Conservation (phyloP, 2,888 invertebrate genomes). For the Byasa hedistus region DNA sequence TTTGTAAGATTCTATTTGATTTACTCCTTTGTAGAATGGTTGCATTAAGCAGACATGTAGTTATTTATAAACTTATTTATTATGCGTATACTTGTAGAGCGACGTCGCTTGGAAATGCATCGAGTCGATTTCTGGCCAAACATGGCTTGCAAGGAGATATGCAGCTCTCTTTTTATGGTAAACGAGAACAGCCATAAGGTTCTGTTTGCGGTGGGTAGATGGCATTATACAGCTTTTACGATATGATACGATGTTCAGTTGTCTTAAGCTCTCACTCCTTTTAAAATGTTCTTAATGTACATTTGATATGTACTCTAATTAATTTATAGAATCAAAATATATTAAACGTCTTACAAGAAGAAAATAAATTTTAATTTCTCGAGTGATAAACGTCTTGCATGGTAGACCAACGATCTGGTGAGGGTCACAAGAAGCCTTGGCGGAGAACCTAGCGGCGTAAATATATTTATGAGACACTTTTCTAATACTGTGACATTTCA, state of each 20-base stretch:
- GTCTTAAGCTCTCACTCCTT: conserved; percentile 9
- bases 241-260: neutral
- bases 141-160: conserved; percentile 41
- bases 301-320: neutral
- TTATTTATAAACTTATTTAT: conserved; percentile 25
- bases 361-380: too few species aligned
- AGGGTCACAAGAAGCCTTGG: too few species aligned
- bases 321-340: neutral
- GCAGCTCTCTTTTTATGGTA: conserved; percentile 47
- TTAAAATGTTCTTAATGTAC: neutral
- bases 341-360: neutral
- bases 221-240: conserved; percentile 31
- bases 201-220: conserved; percentile 32
- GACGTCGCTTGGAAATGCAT: conserved; percentile 24
- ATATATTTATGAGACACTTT: too few species aligned
- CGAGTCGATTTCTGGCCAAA: conserved; percentile 44
- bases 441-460: too few species aligned
- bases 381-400: too few species aligned
- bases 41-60: neutral
- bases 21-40: neutral
- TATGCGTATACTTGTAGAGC: conserved; percentile 21
- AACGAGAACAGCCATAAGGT: conserved; percentile 45
- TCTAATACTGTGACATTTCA: too few species aligned
- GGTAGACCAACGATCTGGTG: too few species aligned
- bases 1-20: too few species aligned